Evolutionary conservation across 2,888 invertebrate species (phyloP).

Genomic region (Agrochola lychnidis): DNA sequence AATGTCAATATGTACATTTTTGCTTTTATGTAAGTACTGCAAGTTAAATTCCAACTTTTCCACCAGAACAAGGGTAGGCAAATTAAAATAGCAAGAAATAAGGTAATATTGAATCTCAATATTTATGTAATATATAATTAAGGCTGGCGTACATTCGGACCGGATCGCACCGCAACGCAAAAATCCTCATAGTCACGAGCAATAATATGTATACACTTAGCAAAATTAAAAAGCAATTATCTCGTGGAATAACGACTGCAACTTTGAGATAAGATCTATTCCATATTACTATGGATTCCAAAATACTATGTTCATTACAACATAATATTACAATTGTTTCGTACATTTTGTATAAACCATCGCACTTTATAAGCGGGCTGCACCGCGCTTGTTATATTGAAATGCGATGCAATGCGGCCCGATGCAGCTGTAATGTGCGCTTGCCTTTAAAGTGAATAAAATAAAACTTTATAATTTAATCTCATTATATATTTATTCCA

Average conservation of each 20-base stretch:
- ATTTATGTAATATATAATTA: neutral
- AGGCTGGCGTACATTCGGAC: neutral
- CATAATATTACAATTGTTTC: neutral
- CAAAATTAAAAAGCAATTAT: too few relatives aligned
- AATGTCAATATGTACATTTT: too few relatives aligned
- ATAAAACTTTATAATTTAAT: conserved; percentile 63
- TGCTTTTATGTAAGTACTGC: too few relatives aligned
- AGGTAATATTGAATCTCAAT: neutral
- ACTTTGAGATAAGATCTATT: too few relatives aligned
- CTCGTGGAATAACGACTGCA: too few relatives aligned
- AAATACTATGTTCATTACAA: too few relatives aligned
- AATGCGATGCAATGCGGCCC: neutral
- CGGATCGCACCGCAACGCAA: neutral
- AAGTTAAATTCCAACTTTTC: neutral
- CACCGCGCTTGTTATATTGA: neutral
- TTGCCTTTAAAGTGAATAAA: conserved; percentile 43
- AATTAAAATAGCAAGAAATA: neutral
- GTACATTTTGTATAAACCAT: neutral
- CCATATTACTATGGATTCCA: too few relatives aligned
- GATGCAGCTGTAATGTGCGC: too few relatives aligned
- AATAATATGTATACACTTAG: too few relatives aligned
- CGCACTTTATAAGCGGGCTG: neutral
- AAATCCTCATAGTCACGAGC: neutral
- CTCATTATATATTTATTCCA: conserved; percentile 87
- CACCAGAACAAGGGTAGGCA: neutral